Percentiles rank a stretch among this genome's conserved stretches.
These are phyloP conservation scores for Lutraria lutraria DNA, from an alignment of 2,888 invertebrate species.

Conservation along the genomic window DNA sequence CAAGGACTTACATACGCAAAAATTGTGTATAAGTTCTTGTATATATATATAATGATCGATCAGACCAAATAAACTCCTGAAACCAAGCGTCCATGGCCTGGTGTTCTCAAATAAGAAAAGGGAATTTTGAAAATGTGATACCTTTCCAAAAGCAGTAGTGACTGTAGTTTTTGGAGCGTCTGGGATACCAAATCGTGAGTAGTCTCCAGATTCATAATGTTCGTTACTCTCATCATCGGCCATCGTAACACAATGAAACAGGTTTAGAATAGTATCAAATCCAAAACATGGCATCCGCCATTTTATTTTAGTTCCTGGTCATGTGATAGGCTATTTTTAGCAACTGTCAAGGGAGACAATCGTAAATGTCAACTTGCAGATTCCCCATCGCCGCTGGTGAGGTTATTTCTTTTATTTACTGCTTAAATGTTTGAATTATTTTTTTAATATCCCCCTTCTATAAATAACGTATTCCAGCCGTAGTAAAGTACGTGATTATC, in stretches of 20 bases:
- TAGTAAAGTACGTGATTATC: no score
- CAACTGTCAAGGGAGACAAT: background rate
- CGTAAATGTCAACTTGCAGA: background rate
- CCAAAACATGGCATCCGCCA: constrained; percentile 17
- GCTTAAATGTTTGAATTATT: no score
- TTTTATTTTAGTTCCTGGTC: constrained; percentile 25
- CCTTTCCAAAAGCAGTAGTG: constrained; percentile 79
- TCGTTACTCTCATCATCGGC: constrained; percentile 32
- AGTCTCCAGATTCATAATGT: constrained; percentile 68
- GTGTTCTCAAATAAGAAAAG: no score
- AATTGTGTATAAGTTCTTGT: no score
- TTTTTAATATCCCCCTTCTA: no score
- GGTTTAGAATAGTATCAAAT: background rate
- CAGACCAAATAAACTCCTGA: no score
- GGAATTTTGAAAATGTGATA: constrained; percentile 28
- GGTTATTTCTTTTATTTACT: no score
- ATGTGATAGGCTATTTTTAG: constrained; percentile 32
- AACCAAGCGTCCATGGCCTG: no score
- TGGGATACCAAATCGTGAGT: constrained; percentile 79
- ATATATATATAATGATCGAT: no score
- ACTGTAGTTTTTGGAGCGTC: constrained; percentile 77
- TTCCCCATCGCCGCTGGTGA: no score
- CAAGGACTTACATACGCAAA: no score
- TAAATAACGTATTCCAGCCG: no score
- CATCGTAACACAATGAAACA: constrained; percentile 5